A percentile compares a stretch with the other conserved stretches of the same genome.
Evolutionary conservation across 1,140 invertebrate genomes (phyloP).

Genomic region (Tetranychus urticae): DNA sequence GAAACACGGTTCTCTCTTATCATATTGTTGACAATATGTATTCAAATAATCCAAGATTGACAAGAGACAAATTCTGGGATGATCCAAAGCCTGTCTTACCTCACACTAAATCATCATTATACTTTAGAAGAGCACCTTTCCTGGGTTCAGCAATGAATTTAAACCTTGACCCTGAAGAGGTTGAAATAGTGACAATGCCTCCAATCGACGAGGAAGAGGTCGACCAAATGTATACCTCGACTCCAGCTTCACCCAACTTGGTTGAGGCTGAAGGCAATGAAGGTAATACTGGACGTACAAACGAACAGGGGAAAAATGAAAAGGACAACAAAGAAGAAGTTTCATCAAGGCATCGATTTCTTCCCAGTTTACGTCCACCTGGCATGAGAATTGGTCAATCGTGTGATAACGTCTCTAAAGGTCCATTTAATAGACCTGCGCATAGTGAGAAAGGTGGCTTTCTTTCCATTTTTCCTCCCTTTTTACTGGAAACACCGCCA

Average conservation of each 20-base stretch:
- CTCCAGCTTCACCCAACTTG: conserved; percentile 11
- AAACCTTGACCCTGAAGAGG: conserved; percentile 12
- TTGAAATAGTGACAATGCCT: conserved; percentile 12
- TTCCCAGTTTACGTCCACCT: conserved; percentile 7
- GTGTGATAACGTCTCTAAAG: conserved; percentile 8
- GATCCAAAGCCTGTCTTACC: conserved; percentile 19
- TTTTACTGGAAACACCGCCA: conserved; percentile 6
- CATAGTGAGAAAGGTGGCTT: background rate
- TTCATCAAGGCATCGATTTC: conserved; percentile 1
- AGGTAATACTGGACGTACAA: conserved; percentile 1
- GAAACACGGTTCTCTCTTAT: conserved; percentile 11
- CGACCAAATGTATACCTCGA: conserved; percentile 11
- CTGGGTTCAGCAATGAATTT: conserved; percentile 16
- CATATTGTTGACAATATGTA: conserved; percentile 15
- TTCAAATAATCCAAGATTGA: conserved; percentile 12
- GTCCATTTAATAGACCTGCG: background rate
- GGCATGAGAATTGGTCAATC: conserved; percentile 11
- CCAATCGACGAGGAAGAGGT: conserved; percentile 11
- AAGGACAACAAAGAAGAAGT: too few relatives aligned
- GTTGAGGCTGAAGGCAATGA: background rate
- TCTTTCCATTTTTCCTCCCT: conserved; percentile 4
- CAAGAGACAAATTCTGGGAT: conserved; percentile 24
- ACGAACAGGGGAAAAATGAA: background rate
- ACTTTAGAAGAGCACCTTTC: conserved; percentile 8
- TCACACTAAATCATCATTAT: conserved; percentile 17